Evolutionary conservation across 2,113 vertebrate genomes (phyloP).

Genomic region (Datnioides undecimradiatus): DNA sequence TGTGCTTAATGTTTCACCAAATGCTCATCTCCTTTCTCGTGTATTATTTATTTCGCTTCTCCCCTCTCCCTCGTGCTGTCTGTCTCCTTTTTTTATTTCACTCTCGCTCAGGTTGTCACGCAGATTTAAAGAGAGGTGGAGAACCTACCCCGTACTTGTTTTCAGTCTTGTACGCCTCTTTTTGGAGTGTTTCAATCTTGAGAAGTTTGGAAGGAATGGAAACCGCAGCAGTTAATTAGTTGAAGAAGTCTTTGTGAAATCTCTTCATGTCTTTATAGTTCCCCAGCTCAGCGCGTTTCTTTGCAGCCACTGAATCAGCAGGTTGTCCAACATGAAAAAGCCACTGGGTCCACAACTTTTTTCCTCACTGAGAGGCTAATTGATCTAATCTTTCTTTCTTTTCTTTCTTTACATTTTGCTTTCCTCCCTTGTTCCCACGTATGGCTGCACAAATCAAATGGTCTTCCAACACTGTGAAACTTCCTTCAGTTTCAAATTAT

Average conservation of each 20-base stretch:
- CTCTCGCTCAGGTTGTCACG: background rate
- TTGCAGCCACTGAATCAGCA: slow-evolving; percentile 36
- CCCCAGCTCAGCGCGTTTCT: slow-evolving; percentile 31
- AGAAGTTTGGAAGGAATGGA: slow-evolving; percentile 11
- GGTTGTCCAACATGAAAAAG: slow-evolving; percentile 24
- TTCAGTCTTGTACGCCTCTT: background rate
- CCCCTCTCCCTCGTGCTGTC: background rate
- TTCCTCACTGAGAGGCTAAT: background rate
- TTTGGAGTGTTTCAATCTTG: background rate
- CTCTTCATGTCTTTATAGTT: slow-evolving; percentile 5
- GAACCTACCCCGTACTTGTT: slow-evolving; percentile 7
- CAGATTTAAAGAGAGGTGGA: background rate
- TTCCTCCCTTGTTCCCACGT: background rate
- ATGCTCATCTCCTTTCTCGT: slow-evolving; percentile 7
- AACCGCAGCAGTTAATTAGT: slow-evolving; percentile 38
- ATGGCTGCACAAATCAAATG: background rate
- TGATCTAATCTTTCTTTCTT: background rate
- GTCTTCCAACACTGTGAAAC: background rate
- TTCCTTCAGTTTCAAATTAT: background rate
- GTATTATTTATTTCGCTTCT: slow-evolving; percentile 28
- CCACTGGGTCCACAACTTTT: background rate
- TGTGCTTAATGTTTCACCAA: background rate
- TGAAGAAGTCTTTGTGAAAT: slow-evolving; percentile 24
- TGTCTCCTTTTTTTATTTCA: background rate
- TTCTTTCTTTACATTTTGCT: background rate